A percentile compares a stretch with the other conserved stretches of the same genome.
These are phyloP conservation scores for Zaprionus ghesquierei DNA, from an alignment of 1,140 invertebrate species.

Conservation along the genomic window DNA sequence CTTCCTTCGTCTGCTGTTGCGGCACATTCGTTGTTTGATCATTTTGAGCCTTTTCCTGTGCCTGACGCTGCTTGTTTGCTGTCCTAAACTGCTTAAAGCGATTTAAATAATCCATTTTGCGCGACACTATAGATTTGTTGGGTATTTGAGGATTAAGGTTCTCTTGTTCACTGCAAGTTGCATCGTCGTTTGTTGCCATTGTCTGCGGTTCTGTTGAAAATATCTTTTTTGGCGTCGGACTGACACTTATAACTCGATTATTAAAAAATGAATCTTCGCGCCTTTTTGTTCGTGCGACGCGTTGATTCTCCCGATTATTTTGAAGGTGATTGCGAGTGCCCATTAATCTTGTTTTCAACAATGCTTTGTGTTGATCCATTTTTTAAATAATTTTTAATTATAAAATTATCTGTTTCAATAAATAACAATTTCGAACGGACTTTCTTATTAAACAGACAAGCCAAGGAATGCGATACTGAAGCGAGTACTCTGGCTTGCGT, in stretches of 20 bases:
- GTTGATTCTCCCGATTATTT: slow-evolving; percentile 37
- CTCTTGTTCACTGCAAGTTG: neutral
- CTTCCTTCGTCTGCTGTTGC: neutral
- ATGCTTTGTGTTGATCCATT: slow-evolving; percentile 13
- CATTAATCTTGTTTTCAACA: slow-evolving; percentile 20
- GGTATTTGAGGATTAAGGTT: neutral
- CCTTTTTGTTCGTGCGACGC: slow-evolving; percentile 41
- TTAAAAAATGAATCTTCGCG: slow-evolving; percentile 47
- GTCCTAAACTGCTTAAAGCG: slow-evolving; percentile 45
- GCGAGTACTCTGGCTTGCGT: neutral
- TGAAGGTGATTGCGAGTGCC: slow-evolving; percentile 36
- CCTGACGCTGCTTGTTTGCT: slow-evolving; percentile 7
- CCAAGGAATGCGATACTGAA: slow-evolving; percentile 4
- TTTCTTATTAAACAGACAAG: neutral
- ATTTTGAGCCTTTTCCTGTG: neutral
- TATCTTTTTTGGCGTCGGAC: slow-evolving; percentile 28
- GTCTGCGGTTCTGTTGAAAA: slow-evolving; percentile 2
- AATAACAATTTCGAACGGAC: neutral
- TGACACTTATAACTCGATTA: slow-evolving; percentile 47
- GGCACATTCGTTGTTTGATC: neutral
- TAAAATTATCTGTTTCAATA: neutral
- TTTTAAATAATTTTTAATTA: neutral
- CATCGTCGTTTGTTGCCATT: neutral
- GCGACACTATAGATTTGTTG: neutral
- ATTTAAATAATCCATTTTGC: slow-evolving; percentile 27